phyloP scores from a whole-genome alignment of 2,797 vertebrate species.

The Melanotaenia parkinsoni region DNA sequence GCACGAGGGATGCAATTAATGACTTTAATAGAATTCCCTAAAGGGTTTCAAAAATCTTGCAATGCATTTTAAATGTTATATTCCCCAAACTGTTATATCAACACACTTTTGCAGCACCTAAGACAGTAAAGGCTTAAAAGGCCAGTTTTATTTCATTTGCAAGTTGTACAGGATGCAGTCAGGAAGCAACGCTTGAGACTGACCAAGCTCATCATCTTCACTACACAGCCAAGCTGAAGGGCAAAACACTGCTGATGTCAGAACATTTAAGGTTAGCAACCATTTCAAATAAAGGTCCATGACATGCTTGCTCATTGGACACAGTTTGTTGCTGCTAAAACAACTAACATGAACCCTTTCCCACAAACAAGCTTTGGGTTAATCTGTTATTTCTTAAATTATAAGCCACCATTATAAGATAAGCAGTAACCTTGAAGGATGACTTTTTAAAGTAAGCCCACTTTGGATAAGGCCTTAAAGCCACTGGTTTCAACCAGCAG shows the following conservation, averaged over 20 bases:
- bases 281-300: slow-evolving; percentile 37
- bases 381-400: slow-evolving; percentile 34
- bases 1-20: slow-evolving; percentile 29
- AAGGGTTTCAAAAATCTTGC: slow-evolving; percentile 13
- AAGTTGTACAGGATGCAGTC: slow-evolving; percentile 26
- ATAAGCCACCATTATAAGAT: slow-evolving; percentile 26
- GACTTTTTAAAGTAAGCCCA: slow-evolving; percentile 29
- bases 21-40: slow-evolving; percentile 18
- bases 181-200: slow-evolving; percentile 10
- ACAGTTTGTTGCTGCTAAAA: slow-evolving; percentile 28
- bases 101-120: slow-evolving; percentile 10
- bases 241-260: slow-evolving; percentile 20
- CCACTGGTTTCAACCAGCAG: slow-evolving; percentile 34
- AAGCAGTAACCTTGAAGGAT: slow-evolving; percentile 32
- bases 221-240: slow-evolving; percentile 39
- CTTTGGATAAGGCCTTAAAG: slow-evolving; percentile 40
- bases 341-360: slow-evolving; percentile 21
- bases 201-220: slow-evolving; percentile 32
- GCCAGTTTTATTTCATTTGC: slow-evolving; percentile 23
- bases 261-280: slow-evolving; percentile 21
- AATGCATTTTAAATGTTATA: slow-evolving; percentile 22
- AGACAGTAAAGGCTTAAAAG: slow-evolving; percentile 8
- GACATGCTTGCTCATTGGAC: slow-evolving; percentile 52
- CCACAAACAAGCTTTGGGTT: slow-evolving; percentile 46
- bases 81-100: slow-evolving; percentile 23